Evolutionary conservation across 2,113 vertebrate species (phyloP), one percentile per base, ranked within the genome.

Genomic region (Varanus komodoensis): DNA sequence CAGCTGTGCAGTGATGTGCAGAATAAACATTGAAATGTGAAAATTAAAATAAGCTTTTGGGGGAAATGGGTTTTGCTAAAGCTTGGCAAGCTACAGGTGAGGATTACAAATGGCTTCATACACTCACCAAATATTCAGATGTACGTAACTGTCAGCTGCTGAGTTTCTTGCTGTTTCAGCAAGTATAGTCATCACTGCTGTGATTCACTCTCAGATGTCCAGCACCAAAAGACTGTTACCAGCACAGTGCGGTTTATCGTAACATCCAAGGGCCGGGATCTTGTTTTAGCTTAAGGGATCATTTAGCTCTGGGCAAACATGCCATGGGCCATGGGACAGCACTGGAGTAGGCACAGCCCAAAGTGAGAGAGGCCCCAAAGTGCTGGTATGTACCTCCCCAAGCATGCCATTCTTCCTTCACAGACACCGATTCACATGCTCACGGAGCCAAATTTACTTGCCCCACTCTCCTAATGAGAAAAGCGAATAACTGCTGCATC

Each of bases 21-120:
- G 84, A 88, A 32, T 7, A 1, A 54, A 69, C 79, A 87, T 48
- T 29, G 9, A 87, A 54, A 0, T 61, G 34, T 83, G 5, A 68
- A 87, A 78, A 85, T 80, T 57, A 87, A 87, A 0, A 88, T 48
- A 87, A 87, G 8, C 78, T 85, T 57, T 80, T 8, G 6, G 15
- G 82, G 3, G 89, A 87, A 86, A 52, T 57, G n/a, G 6, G 82
- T 0, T 1, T 87, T 92, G 83, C 54, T 48, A 85, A 54, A 71
- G 87, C 67, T 34, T 87, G 25, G 34, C 54, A 80, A 12, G 17
- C 50, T 57, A 71, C 27, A 54, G 52, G 23, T 34, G 54, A 14
- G 38, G 25, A 89, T 67, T 73, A 23, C 54, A 83, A 67, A 64
- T 81, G 29, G 50, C 61, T 69, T 34, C 32, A 81, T 23, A 34